These are phyloP conservation scores for Drosophila tripunctata DNA, from an alignment of 2,888 invertebrate genomes.

Conservation along the genomic window DNA sequence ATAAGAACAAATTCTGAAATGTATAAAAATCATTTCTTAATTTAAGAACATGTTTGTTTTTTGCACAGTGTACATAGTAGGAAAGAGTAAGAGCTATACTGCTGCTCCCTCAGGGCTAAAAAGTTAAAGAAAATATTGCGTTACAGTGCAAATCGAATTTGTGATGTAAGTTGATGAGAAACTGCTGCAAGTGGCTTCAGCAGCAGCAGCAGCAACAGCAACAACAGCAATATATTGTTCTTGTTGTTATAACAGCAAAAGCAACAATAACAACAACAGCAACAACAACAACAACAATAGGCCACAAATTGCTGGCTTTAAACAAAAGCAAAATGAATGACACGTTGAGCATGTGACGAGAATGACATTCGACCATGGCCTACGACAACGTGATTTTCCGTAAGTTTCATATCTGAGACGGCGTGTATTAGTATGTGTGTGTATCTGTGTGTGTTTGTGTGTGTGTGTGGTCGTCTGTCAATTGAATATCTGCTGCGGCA, in stretches of 20 bases:
- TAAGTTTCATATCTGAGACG: conserved; percentile 56
- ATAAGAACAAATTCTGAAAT: no score
- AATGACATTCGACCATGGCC: conserved; percentile 77
- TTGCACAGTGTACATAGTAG: no score
- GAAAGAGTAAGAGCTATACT: neutral
- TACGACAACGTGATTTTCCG: conserved; percentile 79
- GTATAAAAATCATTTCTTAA: no score
- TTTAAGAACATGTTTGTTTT: no score
- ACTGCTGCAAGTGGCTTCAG: conserved; percentile 47
- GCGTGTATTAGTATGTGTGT: conserved; percentile 5
- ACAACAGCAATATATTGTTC: neutral
- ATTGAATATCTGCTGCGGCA: conserved; percentile 70
- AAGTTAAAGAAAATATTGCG: conserved; percentile 72
- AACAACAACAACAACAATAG: conserved; percentile 27
- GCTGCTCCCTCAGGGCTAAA: neutral
- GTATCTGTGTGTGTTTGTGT: conserved; percentile 18
- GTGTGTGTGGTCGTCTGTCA: conserved; percentile 68
- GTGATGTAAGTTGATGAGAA: conserved; percentile 50
- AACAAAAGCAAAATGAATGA: conserved; percentile 72
- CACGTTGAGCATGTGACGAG: conserved; percentile 64
- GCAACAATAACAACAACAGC: conserved; percentile 19
- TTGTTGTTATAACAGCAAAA: no score
- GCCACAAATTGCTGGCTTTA: conserved; percentile 51
- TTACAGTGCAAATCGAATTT: conserved; percentile 73
- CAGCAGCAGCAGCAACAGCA: conserved; percentile 17